phyloP scores from a whole-genome alignment of 2,888 invertebrate species.

The Morinoia aosen region DNA sequence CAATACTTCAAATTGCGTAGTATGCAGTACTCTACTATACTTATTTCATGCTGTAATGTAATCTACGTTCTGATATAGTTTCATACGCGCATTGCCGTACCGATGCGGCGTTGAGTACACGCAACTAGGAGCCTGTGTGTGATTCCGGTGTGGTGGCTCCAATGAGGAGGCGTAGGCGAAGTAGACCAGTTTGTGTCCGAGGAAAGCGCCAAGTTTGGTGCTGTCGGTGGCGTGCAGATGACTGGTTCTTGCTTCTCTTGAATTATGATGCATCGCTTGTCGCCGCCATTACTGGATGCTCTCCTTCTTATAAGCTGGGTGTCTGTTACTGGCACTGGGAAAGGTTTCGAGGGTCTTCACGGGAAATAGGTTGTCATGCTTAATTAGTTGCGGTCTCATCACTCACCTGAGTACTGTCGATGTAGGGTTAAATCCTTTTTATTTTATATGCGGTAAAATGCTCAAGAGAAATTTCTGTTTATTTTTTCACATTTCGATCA shows the following conservation, averaged over 20 bases:
- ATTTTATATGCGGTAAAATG: neutral
- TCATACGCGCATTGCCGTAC: too few relatives aligned
- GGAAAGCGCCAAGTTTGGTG: neutral
- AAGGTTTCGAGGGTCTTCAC: neutral
- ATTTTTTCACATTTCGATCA: neutral
- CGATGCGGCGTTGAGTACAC: neutral
- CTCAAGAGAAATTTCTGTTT: neutral
- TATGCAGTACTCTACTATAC: neutral
- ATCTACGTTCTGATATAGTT: neutral
- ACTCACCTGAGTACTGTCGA: neutral
- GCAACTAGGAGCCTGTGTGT: neutral
- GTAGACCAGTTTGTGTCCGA: constrained; percentile 9
- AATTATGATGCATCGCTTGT: constrained; percentile 18
- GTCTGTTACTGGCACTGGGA: neutral
- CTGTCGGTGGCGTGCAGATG: constrained; percentile 6
- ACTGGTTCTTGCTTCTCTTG: neutral
- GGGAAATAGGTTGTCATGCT: neutral
- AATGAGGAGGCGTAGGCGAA: neutral
- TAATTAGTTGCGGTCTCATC: neutral
- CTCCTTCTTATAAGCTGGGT: neutral
- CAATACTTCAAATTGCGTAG: neutral
- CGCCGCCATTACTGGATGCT: neutral
- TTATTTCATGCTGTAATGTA: neutral
- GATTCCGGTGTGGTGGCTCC: neutral
- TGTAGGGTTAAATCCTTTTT: neutral